These are phyloP conservation scores for Hofmannophila pseudospretella DNA, from an alignment of 2,888 invertebrate species.

Conservation along the genomic window DNA sequence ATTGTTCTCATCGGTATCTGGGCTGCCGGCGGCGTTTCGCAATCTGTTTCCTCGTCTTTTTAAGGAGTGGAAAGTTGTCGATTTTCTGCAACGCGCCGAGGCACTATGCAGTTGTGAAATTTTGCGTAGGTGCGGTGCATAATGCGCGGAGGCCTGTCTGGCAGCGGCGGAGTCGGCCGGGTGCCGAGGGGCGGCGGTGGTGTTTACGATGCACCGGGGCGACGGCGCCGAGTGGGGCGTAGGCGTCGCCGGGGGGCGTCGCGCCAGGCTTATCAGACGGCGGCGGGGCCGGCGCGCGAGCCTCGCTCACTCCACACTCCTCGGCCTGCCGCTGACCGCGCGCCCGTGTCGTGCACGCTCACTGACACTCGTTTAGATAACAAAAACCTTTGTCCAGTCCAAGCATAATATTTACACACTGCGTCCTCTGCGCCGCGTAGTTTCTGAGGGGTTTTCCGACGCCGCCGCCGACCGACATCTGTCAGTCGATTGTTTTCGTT, in stretches of 20 bases:
- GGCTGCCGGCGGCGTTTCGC: constrained; percentile 58
- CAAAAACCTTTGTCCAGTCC: constrained; percentile 76
- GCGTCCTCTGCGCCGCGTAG: constrained; percentile 59
- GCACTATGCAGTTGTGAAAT: constrained; percentile 59
- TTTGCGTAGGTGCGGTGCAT: constrained; percentile 67
- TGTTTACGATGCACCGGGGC: constrained; percentile 60
- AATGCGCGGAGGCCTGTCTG: constrained; percentile 55
- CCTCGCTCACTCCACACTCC: constrained; percentile 54
- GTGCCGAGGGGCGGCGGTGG: constrained; percentile 61
- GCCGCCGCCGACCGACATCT: constrained; percentile 59
- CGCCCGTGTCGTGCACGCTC: constrained; percentile 51
- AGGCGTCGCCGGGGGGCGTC: constrained; percentile 77
- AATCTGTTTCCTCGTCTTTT: constrained; percentile 68
- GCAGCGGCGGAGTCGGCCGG: constrained; percentile 29
- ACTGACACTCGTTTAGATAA: constrained; percentile 70
- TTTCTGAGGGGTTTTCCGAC: constrained; percentile 72
- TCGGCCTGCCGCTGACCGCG: constrained; percentile 66
- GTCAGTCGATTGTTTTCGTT: constrained; percentile 64
- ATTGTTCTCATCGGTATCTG: constrained; percentile 68
- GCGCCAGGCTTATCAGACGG: constrained; percentile 76
- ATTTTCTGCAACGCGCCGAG: constrained; percentile 48
- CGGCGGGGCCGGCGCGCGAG: constrained; percentile 73
- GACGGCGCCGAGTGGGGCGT: constrained; percentile 70
- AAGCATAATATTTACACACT: constrained; percentile 71
- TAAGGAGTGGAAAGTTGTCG: constrained; percentile 73